These are phyloP conservation scores for Holotrichia oblita DNA, from an alignment of 1,140 invertebrate genomes.

Conservation along the genomic window DNA sequence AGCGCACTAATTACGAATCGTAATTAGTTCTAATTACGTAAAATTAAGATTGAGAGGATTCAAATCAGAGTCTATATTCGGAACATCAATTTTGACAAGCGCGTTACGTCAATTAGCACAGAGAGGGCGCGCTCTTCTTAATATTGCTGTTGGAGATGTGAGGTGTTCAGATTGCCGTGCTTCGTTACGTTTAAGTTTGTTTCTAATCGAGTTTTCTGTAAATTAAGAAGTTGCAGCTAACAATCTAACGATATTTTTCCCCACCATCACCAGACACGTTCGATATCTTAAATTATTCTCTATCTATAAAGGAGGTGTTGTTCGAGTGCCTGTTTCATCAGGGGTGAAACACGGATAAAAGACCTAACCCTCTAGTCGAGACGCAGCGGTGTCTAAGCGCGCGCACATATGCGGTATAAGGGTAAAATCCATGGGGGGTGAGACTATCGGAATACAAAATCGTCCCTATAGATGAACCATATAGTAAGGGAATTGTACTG, in stretches of 20 bases:
- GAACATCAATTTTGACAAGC: neutral
- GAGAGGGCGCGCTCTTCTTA: no score
- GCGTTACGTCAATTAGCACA: neutral
- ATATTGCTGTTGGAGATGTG: no score
- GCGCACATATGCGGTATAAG: neutral
- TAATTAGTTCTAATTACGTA: neutral
- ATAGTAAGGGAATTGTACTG: neutral
- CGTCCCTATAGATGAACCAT: neutral
- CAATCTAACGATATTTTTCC: no score
- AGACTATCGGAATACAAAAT: neutral
- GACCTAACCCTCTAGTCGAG: neutral
- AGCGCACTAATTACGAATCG: neutral
- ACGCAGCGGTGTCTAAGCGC: neutral
- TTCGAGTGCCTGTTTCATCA: neutral
- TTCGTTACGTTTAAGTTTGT: no score
- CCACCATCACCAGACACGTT: no score
- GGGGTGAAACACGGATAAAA: neutral
- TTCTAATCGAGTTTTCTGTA: no score
- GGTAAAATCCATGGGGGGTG: neutral
- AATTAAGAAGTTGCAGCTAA: no score
- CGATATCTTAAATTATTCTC: neutral
- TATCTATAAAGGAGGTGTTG: neutral
- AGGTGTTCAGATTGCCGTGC: no score
- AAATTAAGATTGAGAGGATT: no score
- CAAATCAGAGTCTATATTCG: neutral